Evolutionary conservation across 2,113 vertebrate genomes (phyloP).

Genomic region (Cyanistes caeruleus): DNA sequence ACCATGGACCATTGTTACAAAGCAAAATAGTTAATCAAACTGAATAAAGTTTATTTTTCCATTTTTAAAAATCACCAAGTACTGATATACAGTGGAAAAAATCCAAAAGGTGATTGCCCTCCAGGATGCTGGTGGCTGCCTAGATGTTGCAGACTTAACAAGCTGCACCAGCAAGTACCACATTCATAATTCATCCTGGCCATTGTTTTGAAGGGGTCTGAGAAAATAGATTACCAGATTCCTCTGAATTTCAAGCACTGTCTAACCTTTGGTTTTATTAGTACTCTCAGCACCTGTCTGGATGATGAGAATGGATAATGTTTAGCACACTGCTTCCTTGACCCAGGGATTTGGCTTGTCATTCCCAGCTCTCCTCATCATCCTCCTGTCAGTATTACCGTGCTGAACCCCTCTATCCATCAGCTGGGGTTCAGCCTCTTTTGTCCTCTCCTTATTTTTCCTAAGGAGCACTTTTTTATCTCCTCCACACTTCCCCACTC

Average conservation of each 20-base stretch:
- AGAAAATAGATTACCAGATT: not conserved
- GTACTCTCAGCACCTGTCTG: not conserved
- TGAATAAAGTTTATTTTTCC: not conserved
- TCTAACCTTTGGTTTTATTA: not conserved
- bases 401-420: not conserved
- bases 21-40: not conserved
- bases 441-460: accelerated
- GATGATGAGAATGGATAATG: not conserved
- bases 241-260: not conserved
- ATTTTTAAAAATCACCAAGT: not conserved
- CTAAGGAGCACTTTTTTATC: not conserved
- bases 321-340: not conserved
- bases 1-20: not conserved
- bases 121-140: not conserved
- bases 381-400: not conserved
- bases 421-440: not conserved
- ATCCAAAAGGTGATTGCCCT: not conserved
- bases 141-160: not conserved
- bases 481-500: not conserved
- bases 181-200: not conserved
- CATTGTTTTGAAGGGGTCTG: not conserved
- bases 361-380: not conserved
- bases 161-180: not conserved
- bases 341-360: not conserved
- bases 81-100: not conserved